Evolutionary conservation across 2,113 vertebrate genomes (phyloP), one percentile per base, ranked within the genome.

Genomic region (Salvelinus namaycush): DNA sequence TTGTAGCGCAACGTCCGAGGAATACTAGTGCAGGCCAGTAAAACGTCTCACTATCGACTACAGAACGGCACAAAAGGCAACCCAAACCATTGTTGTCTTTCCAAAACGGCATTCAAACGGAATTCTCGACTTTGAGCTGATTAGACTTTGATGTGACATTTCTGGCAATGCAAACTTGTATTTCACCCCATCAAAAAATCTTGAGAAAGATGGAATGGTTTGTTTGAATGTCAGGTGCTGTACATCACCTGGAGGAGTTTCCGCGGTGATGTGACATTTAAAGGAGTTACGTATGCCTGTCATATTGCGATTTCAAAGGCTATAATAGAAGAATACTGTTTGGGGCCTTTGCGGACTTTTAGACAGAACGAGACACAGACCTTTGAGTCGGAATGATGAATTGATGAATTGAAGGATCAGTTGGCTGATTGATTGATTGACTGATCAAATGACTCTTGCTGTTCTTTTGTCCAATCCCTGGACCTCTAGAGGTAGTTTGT

Each of bases 1-100:
- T 85, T 88, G 88, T 78, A 60, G 80, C 71, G 79, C 66, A 66
- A 51, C 70, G 54, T 68, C 26, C 4, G n/a, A 49, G 68, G 68
- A 70, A 51, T 70, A 65, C 44, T 27, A 72, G 66, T 1, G 76
- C 16, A 80, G 77, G 72, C 18, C 51, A 80, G 72, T 44, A 48
- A 48, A 39, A 73, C 27, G 5, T 24, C 24, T 54, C 48, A 64
- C 57, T 18, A 20, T 44, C 5, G 51, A 60, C 57, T 44, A 11
- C 9, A n/a, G n/a, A 12, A 39, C 18, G 16, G 20, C 14, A 16
- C 66, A 34, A 27, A 27, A 68, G 39, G 39, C 39, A 44, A 44
- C 39, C 9, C 39, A 44, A 44, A 44, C 39, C 39, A 44, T 44
- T 1, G 39, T 44, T 44, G 39, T 44, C 39, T 44, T 44, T 44